Evolutionary conservation across 2,797 vertebrate species (phyloP).

Genomic region (Myotis findleyi): DNA sequence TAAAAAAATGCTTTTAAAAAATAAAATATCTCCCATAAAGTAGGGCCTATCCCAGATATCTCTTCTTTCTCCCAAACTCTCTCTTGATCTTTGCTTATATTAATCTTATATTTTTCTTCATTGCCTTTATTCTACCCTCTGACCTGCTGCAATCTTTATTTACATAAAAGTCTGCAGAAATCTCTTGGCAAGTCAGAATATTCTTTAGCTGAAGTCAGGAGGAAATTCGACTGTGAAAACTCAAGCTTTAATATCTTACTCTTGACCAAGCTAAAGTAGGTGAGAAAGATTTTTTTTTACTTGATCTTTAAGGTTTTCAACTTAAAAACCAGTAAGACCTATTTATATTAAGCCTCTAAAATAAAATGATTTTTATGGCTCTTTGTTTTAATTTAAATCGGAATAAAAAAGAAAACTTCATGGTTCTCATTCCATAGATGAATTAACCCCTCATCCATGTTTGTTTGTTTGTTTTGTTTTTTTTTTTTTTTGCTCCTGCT

Average conservation of each 20-base stretch:
- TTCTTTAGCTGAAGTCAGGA: conserved; percentile 8
- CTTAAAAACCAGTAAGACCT: background rate
- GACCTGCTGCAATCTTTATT: background rate
- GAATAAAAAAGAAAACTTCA: background rate
- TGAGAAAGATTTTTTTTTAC: background rate
- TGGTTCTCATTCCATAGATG: background rate
- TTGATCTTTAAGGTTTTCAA: conserved; percentile 1
- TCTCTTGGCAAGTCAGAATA: background rate
- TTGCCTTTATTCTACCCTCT: background rate
- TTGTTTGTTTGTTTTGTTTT: background rate
- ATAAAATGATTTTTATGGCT: background rate
- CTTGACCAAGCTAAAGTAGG: background rate
- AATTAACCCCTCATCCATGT: background rate
- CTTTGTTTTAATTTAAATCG: conserved; percentile 39
- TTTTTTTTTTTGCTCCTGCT: background rate
- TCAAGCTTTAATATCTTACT: background rate
- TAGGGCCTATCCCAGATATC: background rate
- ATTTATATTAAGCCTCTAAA: background rate
- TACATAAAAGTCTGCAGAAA: background rate
- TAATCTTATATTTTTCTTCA: background rate
- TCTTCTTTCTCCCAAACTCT: background rate
- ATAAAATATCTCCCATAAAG: background rate
- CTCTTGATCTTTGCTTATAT: background rate
- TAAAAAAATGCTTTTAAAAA: too few relatives aligned
- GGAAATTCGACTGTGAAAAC: background rate